Conservation (phyloP, 2,888 invertebrate genomes). For the Fragum fragum region DNA sequence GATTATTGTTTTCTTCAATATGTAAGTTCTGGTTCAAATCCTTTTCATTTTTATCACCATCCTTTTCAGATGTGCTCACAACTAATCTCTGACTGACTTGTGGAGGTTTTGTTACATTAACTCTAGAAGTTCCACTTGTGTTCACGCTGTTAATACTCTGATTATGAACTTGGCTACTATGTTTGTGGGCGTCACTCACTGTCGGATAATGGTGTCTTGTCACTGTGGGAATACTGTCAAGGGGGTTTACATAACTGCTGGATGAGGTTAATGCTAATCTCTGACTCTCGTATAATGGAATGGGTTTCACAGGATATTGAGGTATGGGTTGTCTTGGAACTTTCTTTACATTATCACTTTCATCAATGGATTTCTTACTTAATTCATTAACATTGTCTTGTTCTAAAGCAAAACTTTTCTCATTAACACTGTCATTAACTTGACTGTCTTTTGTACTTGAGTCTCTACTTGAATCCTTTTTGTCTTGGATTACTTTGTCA, state of each 20-base stretch:
- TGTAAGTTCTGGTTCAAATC: conserved; percentile 19
- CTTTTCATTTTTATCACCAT: not conserved
- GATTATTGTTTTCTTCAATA: conserved; percentile 18
- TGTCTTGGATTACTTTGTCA: not conserved
- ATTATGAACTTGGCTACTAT: not conserved
- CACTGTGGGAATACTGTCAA: not conserved
- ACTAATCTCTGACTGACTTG: not conserved
- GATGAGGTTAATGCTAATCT: conserved; percentile 18
- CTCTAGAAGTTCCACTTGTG: not conserved
- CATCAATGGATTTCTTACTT: conserved; percentile 18
- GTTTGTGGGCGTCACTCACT: not conserved
- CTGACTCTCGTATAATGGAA: conserved; percentile 48
- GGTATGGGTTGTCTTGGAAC: conserved; percentile 40
- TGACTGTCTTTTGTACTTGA: not conserved
- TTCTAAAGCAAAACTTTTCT: not conserved
- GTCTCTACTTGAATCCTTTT: not conserved
- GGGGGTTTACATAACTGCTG: not conserved
- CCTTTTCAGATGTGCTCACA: not conserved
- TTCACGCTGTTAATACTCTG: not conserved
- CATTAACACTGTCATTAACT: not conserved
- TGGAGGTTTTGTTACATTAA: not conserved
- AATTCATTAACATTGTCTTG: not conserved
- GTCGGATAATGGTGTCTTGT: not conserved
- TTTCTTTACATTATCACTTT: conserved; percentile 20
- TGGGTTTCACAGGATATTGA: conserved; percentile 58